Percentiles rank a stretch among this genome's conserved stretches.
Conservation (phyloP, 2,113 vertebrate species). For the Geococcyx californianus region DNA sequence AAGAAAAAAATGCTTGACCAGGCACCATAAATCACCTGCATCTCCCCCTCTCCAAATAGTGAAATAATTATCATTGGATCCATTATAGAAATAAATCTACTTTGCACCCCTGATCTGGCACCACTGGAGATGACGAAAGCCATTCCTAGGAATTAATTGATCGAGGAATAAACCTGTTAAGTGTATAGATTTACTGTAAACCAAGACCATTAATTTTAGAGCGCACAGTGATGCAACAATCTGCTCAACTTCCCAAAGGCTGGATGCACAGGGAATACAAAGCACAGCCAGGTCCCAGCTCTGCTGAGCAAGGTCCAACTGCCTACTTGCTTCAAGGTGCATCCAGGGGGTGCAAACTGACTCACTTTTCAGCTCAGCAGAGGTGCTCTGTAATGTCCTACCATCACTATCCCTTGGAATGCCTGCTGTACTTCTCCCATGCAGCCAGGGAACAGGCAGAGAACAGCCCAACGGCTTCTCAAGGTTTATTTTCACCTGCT, state of each 20-base stretch:
- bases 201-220: conserved; percentile 25
- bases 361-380: background rate
- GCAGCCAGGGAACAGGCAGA: background rate
- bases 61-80: conserved; percentile 70
- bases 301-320: background rate
- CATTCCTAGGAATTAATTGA: conserved; percentile 69
- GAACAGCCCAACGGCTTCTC: background rate
- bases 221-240: background rate
- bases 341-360: background rate
- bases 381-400: background rate
- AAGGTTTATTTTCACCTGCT: background rate
- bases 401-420: background rate
- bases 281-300: background rate
- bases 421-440: background rate
- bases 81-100: conserved; percentile 65
- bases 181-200: conserved; percentile 70
- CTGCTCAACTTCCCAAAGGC: background rate
- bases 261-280: conserved; percentile 12
- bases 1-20: background rate
- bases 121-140: conserved; percentile 57
- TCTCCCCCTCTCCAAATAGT: conserved; percentile 9
- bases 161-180: conserved; percentile 70
- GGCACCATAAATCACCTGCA: conserved; percentile 35
- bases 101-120: conserved; percentile 40
- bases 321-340: background rate